Base-by-base conservation (phyloP, 92 coral and sea anemone genomes). In the Anthopleura xanthogrammica region DNA sequence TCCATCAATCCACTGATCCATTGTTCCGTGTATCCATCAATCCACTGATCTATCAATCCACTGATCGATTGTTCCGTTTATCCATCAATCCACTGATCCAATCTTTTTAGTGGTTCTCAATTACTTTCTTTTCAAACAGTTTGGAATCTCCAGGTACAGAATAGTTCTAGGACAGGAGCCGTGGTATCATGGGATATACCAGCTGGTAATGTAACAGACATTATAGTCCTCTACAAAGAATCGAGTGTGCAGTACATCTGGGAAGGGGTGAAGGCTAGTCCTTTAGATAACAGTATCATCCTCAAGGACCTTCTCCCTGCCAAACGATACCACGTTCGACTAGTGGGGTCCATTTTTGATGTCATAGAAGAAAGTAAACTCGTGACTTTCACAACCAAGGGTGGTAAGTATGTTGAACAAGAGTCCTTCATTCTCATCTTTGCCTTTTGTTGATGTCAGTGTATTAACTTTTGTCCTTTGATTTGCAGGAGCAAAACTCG, bases 251-350 rank as follows among this genome's bases (percentile, higher is more conserved):
- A 64, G 36, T 64, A 64, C 36, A 20, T 64, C 36, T 64, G 72
- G 72, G 36, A 64, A 64, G 72, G 11, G 72, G 72, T 64, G 11
- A 64, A 64, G 36, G 72, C 72, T 64, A 64, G 72, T 64, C 72
- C 40, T 64, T 10, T 64, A 64, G 29, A n/a, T 5, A 64, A 64
- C 29, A 64, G 72, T 9, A 64, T 64, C 72, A 20, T 20, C 72
- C 72, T 64, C 36, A 64, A 64, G 72, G 72, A 23, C 9, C 72
- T 64, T 64, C 12, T 64, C 22, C 72, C 72, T 22, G 24, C 72
- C 36, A 64, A 20, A n/a, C 72, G n/a, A 64, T 64, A 64, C 72
- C 72, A 64, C 6, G 29, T 64, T n/a, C 72, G 40, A 64, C 36
- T 64, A 22, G 36, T 64, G 72, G 72, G 72, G 0, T 19, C 72